Conservation (phyloP, 2,888 invertebrate genomes). For the Apodemia zela region DNA sequence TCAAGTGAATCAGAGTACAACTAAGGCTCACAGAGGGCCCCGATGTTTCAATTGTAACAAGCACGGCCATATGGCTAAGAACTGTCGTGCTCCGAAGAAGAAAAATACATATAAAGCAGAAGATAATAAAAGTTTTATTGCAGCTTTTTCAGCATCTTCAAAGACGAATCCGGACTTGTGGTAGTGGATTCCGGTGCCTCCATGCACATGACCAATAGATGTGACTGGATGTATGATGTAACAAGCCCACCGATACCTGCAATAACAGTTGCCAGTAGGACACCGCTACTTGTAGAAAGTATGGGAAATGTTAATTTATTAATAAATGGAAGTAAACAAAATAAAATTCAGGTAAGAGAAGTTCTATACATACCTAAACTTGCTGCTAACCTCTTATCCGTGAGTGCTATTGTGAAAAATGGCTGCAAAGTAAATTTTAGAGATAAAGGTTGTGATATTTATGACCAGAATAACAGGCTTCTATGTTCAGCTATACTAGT, state of each 20-base stretch:
- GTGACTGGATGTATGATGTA: constrained; percentile 21
- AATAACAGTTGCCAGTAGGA: constrained; percentile 28
- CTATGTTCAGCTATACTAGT: neutral
- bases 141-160: constrained; percentile 26
- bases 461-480: constrained; percentile 2
- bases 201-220: constrained; percentile 27
- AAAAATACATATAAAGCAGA: neutral
- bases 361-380: constrained; percentile 7
- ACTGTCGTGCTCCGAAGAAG: constrained; percentile 21
- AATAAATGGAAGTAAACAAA: constrained; percentile 29
- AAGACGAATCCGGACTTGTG: constrained; percentile 19
- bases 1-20: neutral
- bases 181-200: constrained; percentile 27
- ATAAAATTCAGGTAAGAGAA: constrained; percentile 39
- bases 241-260: constrained; percentile 22
- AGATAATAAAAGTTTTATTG: constrained; percentile 21
- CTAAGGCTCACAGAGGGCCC: constrained; percentile 19
- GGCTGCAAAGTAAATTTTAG: constrained; percentile 23
- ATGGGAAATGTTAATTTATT: constrained; percentile 30
- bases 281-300: constrained; percentile 29
- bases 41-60: constrained; percentile 27
- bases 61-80: constrained; percentile 23
- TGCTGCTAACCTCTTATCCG: constrained; percentile 4
- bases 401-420: constrained; percentile 24
- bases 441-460: constrained; percentile 15